Evolutionary conservation across 2,797 vertebrate species (phyloP).

Genomic region (Hydrophis major): DNA sequence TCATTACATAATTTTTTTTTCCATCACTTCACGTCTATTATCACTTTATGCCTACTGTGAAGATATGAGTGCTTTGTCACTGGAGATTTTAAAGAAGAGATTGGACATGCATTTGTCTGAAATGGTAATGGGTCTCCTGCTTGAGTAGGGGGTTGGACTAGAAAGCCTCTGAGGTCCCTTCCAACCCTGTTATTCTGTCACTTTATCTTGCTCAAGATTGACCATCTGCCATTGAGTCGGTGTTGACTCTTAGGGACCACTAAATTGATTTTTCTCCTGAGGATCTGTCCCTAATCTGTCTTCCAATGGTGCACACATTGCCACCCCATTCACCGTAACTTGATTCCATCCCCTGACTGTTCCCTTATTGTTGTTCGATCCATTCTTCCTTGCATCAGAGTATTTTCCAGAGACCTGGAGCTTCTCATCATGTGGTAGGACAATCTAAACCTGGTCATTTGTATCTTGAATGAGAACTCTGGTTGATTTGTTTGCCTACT

Average conservation of each 20-base stretch:
- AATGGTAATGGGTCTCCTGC: background rate
- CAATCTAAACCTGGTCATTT: background rate
- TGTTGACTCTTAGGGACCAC: background rate
- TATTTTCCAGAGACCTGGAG: background rate
- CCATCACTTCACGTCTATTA: background rate
- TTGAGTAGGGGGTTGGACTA: background rate
- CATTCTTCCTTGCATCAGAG: background rate
- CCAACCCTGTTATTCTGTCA: background rate
- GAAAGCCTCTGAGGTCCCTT: background rate
- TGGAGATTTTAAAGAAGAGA: background rate
- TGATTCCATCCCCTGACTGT: background rate
- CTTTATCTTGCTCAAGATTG: background rate
- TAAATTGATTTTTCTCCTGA: background rate
- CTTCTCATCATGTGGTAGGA: background rate
- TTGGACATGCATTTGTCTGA: background rate
- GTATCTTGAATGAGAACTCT: background rate
- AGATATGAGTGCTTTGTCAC: background rate
- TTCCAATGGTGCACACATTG: background rate
- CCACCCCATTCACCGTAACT: fast-evolving
- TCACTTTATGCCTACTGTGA: background rate
- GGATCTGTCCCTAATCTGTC: background rate
- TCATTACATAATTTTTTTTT: background rate
- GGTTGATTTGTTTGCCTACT: background rate
- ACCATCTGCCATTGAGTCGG: background rate
- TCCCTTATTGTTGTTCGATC: background rate